These are phyloP conservation scores for Indicator indicator DNA, from an alignment of 2,113 vertebrate species.

Conservation along the genomic window DNA sequence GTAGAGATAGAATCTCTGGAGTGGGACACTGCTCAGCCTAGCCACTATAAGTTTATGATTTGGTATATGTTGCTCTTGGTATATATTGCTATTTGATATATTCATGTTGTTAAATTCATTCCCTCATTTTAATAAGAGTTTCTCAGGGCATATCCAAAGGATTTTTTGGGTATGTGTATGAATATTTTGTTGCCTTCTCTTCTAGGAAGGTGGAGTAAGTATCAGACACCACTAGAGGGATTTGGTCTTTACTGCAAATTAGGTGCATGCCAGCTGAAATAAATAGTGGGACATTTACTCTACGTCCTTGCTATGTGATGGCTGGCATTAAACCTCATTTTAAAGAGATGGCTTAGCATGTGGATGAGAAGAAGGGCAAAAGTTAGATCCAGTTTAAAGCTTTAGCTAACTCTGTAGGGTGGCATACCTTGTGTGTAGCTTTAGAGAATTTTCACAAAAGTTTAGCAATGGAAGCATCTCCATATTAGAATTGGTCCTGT, in stretches of 20 bases:
- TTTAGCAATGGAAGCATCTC: not conserved
- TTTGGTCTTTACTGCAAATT: not conserved
- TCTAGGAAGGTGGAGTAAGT: not conserved
- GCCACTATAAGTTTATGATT: not conserved
- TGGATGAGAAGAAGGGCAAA: not conserved
- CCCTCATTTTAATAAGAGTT: not conserved
- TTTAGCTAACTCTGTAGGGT: not conserved
- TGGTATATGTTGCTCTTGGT: not conserved
- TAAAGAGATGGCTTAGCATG: not conserved
- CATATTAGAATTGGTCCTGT: not conserved
- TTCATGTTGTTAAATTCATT: not conserved
- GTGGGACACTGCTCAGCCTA: not conserved
- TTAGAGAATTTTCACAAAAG: not conserved
- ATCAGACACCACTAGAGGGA: not conserved
- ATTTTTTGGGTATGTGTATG: fast-evolving
- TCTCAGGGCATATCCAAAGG: not conserved
- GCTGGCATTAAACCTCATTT: not conserved
- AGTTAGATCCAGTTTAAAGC: not conserved
- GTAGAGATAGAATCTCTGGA: not conserved
- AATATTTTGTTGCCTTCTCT: not conserved
- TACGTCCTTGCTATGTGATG: not conserved
- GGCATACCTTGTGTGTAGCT: not conserved
- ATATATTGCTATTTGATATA: not conserved
- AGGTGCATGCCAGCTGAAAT: not conserved
- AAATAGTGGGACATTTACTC: not conserved